Percentiles rank a stretch among this genome's conserved stretches.
phyloP scores from a whole-genome alignment of 2,797 vertebrate genomes.

The Dallia pectoralis region DNA sequence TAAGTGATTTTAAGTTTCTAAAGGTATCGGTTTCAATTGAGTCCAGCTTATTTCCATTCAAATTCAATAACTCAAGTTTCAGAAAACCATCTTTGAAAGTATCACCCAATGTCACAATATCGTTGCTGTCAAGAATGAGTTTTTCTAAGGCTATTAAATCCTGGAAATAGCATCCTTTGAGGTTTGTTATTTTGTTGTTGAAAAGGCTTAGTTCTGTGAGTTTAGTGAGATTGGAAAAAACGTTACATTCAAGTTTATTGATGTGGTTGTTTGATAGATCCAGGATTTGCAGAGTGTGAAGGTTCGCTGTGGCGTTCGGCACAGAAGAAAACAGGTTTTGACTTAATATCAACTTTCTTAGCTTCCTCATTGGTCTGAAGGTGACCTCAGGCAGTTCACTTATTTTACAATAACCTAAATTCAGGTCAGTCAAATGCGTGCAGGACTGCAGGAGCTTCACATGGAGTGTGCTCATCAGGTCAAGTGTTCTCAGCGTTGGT shows the following conservation, averaged over 20 bases:
- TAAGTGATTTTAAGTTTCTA: slow-evolving; percentile 43
- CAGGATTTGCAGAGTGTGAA: slow-evolving; percentile 53
- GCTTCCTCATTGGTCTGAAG: slow-evolving; percentile 48
- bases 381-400: slow-evolving; percentile 18
- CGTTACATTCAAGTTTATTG: slow-evolving; percentile 52
- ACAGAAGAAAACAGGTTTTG: slow-evolving; percentile 51
- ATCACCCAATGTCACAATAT: slow-evolving; percentile 31
- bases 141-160: slow-evolving; percentile 45
- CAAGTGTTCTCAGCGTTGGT: slow-evolving; percentile 58
- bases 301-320: slow-evolving; percentile 43
- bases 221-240: slow-evolving; percentile 57
- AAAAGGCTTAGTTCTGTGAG: slow-evolving; percentile 56
- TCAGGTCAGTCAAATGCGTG: slow-evolving; percentile 46
- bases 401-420: slow-evolving; percentile 39
- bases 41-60: too few species aligned
- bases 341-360: too few species aligned
- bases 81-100: slow-evolving; percentile 53
- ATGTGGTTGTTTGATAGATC: slow-evolving; percentile 69
- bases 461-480: slow-evolving; percentile 42
- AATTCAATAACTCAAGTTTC: too few species aligned
- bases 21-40: too few species aligned
- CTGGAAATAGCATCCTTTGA: slow-evolving; percentile 51
- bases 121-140: slow-evolving; percentile 55
- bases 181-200: slow-evolving; percentile 46
- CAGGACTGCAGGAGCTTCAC: slow-evolving; percentile 52